These are phyloP conservation scores for Sturnira hondurensis DNA, from an alignment of 2,113 vertebrate genomes.

Conservation along the genomic window DNA sequence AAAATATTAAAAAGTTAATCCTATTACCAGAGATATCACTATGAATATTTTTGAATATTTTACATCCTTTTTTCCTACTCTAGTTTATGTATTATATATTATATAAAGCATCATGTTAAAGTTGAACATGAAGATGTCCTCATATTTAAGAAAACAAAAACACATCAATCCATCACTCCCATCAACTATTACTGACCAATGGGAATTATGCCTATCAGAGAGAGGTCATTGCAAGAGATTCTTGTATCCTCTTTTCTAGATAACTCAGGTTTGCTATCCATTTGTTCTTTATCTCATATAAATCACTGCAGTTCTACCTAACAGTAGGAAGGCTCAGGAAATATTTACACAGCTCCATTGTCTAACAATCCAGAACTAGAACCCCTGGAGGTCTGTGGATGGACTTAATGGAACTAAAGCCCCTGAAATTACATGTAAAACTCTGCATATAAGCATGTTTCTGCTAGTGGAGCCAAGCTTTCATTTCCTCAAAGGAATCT, in stretches of 20 bases:
- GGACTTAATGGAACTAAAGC: background rate
- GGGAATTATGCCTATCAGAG: background rate
- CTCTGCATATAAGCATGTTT: background rate
- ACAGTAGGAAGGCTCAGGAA: background rate
- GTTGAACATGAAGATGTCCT: background rate
- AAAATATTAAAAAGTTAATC: background rate
- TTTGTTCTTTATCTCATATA: background rate
- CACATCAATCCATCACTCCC: background rate
- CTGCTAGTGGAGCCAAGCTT: background rate
- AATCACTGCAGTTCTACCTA: background rate
- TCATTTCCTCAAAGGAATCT: background rate
- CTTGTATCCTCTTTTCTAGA: background rate
- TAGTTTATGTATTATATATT: background rate
- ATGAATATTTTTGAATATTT: background rate
- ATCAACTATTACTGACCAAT: background rate
- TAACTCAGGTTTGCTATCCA: background rate
- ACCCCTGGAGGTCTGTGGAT: background rate
- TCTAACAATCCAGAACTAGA: background rate
- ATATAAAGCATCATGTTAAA: background rate
- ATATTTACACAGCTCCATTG: background rate
- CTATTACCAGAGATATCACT: background rate
- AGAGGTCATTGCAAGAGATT: background rate
- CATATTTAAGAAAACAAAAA: background rate
- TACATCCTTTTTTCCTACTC: background rate
- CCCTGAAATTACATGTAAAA: background rate